Evolutionary conservation across 2,113 vertebrate genomes (phyloP).

Genomic region (Balaeniceps rex): DNA sequence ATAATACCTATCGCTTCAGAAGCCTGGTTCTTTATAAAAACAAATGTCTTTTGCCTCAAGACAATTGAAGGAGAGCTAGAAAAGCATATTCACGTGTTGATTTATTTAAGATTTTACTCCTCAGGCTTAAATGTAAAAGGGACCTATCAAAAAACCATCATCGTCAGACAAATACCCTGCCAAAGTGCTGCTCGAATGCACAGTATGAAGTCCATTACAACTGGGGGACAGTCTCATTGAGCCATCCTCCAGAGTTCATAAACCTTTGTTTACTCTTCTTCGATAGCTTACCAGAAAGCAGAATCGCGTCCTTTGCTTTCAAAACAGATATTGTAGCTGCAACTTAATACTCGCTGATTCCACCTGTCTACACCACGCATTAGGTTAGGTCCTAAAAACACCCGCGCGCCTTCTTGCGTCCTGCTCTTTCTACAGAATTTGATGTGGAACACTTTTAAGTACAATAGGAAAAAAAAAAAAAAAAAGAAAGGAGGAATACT

Average conservation of each 20-base stretch:
- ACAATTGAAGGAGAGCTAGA: background rate
- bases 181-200: background rate
- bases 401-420: background rate
- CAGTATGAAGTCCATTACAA: background rate
- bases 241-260: background rate
- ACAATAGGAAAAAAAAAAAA: too few species aligned
- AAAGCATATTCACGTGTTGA: background rate
- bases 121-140: background rate
- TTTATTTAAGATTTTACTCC: background rate
- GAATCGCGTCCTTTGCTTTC: background rate
- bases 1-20: background rate
- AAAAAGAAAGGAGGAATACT: slow-evolving; percentile 59
- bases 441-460: background rate
- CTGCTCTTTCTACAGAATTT: background rate
- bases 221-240: background rate
- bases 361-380: background rate
- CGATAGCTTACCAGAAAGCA: background rate
- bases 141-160: background rate
- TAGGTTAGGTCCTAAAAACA: background rate
- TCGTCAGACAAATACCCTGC: background rate
- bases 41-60: background rate
- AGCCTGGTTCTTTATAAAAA: background rate
- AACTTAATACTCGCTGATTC: background rate
- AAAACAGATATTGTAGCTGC: background rate
- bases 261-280: background rate